These are phyloP conservation scores for Psilanteris sp. DNA, from an alignment of 1,140 invertebrate species.

Conservation along the genomic window DNA sequence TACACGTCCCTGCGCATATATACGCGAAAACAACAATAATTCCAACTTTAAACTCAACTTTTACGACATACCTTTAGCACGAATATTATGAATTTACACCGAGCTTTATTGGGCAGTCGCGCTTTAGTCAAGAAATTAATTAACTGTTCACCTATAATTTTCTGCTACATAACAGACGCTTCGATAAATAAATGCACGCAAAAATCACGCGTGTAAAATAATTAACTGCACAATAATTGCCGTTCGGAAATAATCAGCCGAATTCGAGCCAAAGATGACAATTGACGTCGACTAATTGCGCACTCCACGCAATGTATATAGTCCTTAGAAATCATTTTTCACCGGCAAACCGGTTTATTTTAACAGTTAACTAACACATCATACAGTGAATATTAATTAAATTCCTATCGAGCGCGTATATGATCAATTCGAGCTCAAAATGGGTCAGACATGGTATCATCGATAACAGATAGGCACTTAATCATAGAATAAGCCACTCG, in stretches of 20 bases:
- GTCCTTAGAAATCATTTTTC: slow-evolving; percentile 37
- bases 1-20: too few relatives aligned
- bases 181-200: neutral
- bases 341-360: slow-evolving; percentile 24
- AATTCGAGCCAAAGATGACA: slow-evolving; percentile 7
- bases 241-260: slow-evolving; percentile 4
- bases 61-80: slow-evolving; percentile 28
- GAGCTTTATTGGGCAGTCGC: slow-evolving; percentile 28
- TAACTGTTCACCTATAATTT: slow-evolving; percentile 20
- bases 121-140: slow-evolving; percentile 32
- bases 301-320: slow-evolving; percentile 16
- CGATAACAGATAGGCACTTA: slow-evolving; percentile 64
- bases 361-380: slow-evolving; percentile 43
- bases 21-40: too few relatives aligned
- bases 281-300: slow-evolving; percentile 28
- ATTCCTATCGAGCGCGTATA: slow-evolving; percentile 57
- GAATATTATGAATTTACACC: slow-evolving; percentile 30
- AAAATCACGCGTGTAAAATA: neutral
- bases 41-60: slow-evolving; percentile 21
- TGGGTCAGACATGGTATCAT: slow-evolving; percentile 52
- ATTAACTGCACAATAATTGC: slow-evolving; percentile 1
- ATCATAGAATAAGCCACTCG: slow-evolving; percentile 60
- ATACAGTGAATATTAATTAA: slow-evolving; percentile 54
- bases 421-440: slow-evolving; percentile 55
- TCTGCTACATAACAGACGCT: neutral